Evolutionary conservation across 2,113 vertebrate genomes (phyloP), one percentile per base, ranked within the genome.

Genomic region (Petrocephalus zakoni): DNA sequence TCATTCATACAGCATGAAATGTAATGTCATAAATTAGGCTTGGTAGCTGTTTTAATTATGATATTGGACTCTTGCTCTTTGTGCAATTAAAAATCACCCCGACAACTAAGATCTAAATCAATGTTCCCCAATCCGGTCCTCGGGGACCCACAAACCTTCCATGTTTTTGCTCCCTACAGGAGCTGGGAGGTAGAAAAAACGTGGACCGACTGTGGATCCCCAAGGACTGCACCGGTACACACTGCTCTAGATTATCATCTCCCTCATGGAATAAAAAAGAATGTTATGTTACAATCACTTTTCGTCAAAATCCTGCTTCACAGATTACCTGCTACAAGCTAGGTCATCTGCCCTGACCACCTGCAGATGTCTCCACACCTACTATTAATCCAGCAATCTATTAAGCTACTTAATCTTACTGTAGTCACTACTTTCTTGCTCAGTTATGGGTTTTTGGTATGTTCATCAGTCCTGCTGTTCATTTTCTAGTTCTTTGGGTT

Each of bases 1-100:
- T 83, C 46, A 83, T 49, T 83, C 42, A 83, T 49, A 47, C 42
- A 83, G 81, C 46, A 47, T 1, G 42, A n/a, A 83, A 49, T 83
- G 81, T 49, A 10, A 49, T 25, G 6, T 47, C 8, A 47, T 49
- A 46, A 83, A 49, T 83, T 49, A 9, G 19, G 19, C 42, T 83
- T 83, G 37, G 72, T 78, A 78, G 72, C 72, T 75, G 29, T 17
- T 75, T 75, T 75, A 75, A 75, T 75, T 75, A 75, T 75, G 25
- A 75, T 75, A 75, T 75, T 75, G 68, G 68, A 34, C 68, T 37
- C 29, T 78, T 78, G 34, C 34, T 34, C 34, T 78, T 78, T 13
- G 72, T 78, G 34, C 72, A 78, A 78, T 78, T 78, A 78, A 34
- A 78, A 42, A 37, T 78, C 72, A 19, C n/a, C 15, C 72, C 37